phyloP scores from a whole-genome alignment of 1,140 invertebrate species.

The Euwallacea fornicatus region DNA sequence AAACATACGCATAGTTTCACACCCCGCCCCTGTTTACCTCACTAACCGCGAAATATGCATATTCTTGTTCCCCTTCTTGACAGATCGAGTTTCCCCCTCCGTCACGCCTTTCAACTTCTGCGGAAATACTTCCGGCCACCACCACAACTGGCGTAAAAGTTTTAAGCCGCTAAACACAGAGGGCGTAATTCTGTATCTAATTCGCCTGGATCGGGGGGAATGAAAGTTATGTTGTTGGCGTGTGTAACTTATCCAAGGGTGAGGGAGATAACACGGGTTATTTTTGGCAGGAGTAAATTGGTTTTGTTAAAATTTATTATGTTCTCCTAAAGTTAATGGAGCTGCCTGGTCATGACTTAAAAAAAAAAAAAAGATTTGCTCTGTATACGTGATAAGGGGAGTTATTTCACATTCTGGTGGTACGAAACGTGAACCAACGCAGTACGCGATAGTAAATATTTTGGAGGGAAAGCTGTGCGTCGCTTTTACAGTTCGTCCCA shows the following conservation, averaged over 20 bases:
- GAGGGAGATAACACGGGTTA: not conserved
- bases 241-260: not conserved
- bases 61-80: too few relatives aligned
- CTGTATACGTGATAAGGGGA: too few relatives aligned
- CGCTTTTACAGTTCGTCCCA: too few relatives aligned
- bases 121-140: slow-evolving; percentile 1
- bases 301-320: slow-evolving; percentile 3
- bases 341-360: not conserved
- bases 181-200: slow-evolving; percentile 5
- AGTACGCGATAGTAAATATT: too few relatives aligned
- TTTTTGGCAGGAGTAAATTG: slow-evolving; percentile 1
- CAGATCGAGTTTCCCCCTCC: not conserved
- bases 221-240: slow-evolving; percentile 5
- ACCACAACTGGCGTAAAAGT: not conserved
- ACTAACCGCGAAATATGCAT: too few relatives aligned
- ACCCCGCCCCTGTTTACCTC: too few relatives aligned
- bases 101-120: slow-evolving; percentile 6
- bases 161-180: not conserved
- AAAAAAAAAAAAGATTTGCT: too few relatives aligned
- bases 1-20: too few relatives aligned
- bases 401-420: too few relatives aligned
- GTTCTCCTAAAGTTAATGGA: not conserved
- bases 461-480: too few relatives aligned
- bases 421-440: too few relatives aligned
- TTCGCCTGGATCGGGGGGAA: not conserved